These are phyloP conservation scores for Struthio camelus DNA, from an alignment of 2,113 vertebrate genomes.

Conservation along the genomic window DNA sequence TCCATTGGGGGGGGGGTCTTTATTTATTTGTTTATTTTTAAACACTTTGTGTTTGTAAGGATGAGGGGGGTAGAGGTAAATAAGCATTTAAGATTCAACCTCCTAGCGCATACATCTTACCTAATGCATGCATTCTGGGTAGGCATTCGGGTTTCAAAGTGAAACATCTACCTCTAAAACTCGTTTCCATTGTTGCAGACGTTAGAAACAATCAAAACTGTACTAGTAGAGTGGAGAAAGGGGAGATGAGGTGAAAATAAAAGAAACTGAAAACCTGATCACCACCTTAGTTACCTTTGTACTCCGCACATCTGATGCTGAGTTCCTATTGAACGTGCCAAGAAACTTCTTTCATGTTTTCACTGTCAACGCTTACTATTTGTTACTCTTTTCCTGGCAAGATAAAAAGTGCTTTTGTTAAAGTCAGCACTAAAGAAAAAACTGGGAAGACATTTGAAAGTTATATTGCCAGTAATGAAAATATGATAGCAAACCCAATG, in stretches of 20 bases:
- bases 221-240: background rate
- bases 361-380: background rate
- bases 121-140: background rate
- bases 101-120: background rate
- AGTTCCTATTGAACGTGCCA: background rate
- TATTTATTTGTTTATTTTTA: background rate
- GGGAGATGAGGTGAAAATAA: no score
- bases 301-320: background rate
- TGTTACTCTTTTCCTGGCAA: background rate
- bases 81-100: background rate
- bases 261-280: background rate
- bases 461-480: background rate
- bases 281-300: background rate
- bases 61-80: background rate
- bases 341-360: background rate
- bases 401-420: background rate
- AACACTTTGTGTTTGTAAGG: background rate
- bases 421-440: background rate
- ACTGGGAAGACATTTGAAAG: background rate
- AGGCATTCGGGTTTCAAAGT: background rate
- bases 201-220: background rate
- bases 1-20: background rate
- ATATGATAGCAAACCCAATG: background rate
- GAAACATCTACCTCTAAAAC: background rate
- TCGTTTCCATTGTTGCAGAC: background rate